These are phyloP conservation scores for Platyrinchus mystaceus DNA, from an alignment of 2,797 vertebrate species.

Conservation along the genomic window DNA sequence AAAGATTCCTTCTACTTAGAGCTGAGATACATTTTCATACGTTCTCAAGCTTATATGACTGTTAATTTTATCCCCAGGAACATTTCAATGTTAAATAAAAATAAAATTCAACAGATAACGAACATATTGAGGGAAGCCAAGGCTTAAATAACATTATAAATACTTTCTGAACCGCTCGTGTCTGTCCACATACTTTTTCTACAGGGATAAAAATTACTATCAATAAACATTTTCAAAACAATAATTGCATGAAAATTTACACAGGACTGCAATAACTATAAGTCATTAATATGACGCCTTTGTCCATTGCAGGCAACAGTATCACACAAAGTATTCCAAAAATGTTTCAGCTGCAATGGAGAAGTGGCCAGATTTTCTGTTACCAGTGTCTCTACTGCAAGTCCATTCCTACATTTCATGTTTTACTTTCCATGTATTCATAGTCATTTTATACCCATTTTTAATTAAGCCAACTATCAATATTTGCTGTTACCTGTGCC, in stretches of 20 bases:
- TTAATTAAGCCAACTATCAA: not conserved
- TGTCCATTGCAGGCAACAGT: not conserved
- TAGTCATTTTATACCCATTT: not conserved
- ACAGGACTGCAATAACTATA: not conserved
- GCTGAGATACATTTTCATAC: not conserved
- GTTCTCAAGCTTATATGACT: accelerated
- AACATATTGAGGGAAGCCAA: not conserved
- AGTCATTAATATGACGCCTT: not conserved
- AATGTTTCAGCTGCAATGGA: not conserved
- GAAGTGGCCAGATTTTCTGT: not conserved
- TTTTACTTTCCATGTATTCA: not conserved
- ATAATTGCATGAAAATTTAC: not conserved
- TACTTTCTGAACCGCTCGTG: not conserved
- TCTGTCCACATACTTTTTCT: not conserved
- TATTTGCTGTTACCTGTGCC: not conserved
- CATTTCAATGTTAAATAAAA: not conserved
- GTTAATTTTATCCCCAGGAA: not conserved
- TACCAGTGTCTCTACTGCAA: not conserved
- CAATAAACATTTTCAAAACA: not conserved
- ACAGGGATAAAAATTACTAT: not conserved
- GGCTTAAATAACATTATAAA: not conserved
- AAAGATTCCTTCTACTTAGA: not conserved
- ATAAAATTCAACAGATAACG: not conserved
- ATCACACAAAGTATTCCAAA: not conserved
- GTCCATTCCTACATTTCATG: not conserved